A percentile compares a stretch with the other conserved stretches of the same genome.
phyloP scores from a whole-genome alignment of 2,797 vertebrate genomes.

The Trachurus trachurus region DNA sequence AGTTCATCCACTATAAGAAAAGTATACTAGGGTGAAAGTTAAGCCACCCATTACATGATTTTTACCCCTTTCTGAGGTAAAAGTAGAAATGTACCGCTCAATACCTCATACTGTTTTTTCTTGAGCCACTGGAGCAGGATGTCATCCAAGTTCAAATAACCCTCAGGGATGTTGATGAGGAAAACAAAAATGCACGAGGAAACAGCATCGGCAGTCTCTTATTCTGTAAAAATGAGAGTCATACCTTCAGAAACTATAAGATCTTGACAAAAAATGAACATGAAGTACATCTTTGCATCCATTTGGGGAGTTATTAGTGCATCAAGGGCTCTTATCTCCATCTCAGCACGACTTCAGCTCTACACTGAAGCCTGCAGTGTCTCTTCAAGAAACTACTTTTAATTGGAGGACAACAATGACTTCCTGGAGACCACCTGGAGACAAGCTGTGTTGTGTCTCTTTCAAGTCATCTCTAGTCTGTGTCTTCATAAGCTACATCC shows the following conservation, averaged over 20 bases:
- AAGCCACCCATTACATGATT: background rate
- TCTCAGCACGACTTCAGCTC: slow-evolving; percentile 7
- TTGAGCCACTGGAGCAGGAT: slow-evolving; percentile 17
- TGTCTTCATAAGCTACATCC: slow-evolving; percentile 8
- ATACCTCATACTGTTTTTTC: slow-evolving; percentile 16
- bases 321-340: slow-evolving; percentile 21
- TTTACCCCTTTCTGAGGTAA: slow-evolving; percentile 30
- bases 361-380: slow-evolving; percentile 9
- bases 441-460: slow-evolving; percentile 4
- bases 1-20: slow-evolving; percentile 1
- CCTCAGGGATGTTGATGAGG: slow-evolving; percentile 11
- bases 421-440: slow-evolving; percentile 15
- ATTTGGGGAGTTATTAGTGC: slow-evolving; percentile 28
- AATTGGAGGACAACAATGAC: slow-evolving; percentile 4
- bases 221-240: slow-evolving; percentile 3
- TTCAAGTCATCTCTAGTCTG: slow-evolving; percentile 44
- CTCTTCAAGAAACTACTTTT: slow-evolving; percentile 28
- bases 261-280: slow-evolving; percentile 10
- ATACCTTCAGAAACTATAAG: slow-evolving; percentile 17
- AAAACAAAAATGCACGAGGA: slow-evolving; percentile 28
- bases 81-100: slow-evolving; percentile 42
- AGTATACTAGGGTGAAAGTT: background rate
- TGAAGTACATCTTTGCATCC: slow-evolving; percentile 19
- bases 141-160: slow-evolving; percentile 11
- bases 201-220: slow-evolving; percentile 16